These are phyloP conservation scores for Synanceia verrucosa DNA, from an alignment of 2,797 vertebrate species.

Conservation along the genomic window DNA sequence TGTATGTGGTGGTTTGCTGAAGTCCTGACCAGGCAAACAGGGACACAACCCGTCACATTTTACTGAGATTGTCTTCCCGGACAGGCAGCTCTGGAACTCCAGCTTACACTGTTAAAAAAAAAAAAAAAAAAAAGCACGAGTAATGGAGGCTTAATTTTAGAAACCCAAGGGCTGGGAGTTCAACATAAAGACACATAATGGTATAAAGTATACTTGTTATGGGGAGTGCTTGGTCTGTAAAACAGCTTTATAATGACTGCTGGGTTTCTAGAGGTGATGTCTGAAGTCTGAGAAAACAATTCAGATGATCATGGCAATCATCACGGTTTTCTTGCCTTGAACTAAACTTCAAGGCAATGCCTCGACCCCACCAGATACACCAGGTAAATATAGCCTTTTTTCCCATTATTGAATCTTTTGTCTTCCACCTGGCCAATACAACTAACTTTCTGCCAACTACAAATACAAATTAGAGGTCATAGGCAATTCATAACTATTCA, in stretches of 20 bases:
- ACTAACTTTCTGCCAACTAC: neutral
- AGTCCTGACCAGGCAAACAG: constrained; percentile 87
- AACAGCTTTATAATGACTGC: neutral
- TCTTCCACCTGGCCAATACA: neutral
- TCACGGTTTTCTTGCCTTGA: neutral
- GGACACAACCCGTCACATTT: constrained; percentile 94
- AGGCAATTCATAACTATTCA: neutral
- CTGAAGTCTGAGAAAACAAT: neutral
- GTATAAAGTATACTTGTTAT: neutral
- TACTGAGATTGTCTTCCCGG: constrained; percentile 85
- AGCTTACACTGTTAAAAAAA: constrained; percentile 88
- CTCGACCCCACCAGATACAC: neutral
- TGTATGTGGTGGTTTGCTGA: constrained; percentile 78
- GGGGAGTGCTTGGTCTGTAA: neutral
- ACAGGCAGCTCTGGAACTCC: constrained; percentile 92
- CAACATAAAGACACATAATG: neutral
- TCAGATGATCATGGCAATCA: neutral
- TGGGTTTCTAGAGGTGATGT: neutral
- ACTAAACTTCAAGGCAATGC: neutral
- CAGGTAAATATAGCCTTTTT: neutral
- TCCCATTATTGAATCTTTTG: neutral
- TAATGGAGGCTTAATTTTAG: neutral
- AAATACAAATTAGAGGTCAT: neutral
- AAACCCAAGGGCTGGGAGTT: neutral
- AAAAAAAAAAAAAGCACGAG: neutral